phyloP scores from a whole-genome alignment of 2,797 vertebrate species.

The Echiichthys vipera region DNA sequence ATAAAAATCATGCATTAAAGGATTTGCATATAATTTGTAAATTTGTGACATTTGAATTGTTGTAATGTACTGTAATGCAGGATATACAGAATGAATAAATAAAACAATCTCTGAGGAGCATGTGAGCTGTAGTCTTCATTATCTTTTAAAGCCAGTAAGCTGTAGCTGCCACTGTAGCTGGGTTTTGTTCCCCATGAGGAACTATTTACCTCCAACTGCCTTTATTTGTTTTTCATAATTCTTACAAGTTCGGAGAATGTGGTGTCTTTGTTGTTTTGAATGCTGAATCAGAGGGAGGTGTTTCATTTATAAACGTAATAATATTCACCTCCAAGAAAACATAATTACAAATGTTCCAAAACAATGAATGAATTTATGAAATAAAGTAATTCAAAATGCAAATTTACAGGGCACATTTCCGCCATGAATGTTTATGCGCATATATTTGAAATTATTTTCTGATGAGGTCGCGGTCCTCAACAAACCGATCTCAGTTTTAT shows the following conservation, averaged over 20 bases:
- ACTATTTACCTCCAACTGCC: constrained; percentile 27
- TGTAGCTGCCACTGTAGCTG: neutral
- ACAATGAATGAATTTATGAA: neutral
- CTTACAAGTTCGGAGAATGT: constrained; percentile 18
- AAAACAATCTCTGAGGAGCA: constrained; percentile 15
- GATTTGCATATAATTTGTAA: neutral
- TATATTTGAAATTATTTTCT: neutral
- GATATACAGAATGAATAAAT: constrained; percentile 13
- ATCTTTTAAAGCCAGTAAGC: constrained; percentile 42
- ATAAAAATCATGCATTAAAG: neutral
- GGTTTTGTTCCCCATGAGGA: constrained; percentile 35
- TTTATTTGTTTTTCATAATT: constrained; percentile 35
- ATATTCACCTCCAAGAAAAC: neutral
- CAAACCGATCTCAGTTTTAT: neutral
- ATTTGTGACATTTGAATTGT: neutral
- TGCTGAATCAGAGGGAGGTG: constrained; percentile 2
- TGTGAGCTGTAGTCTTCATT: constrained; percentile 25
- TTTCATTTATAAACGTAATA: constrained; percentile 15
- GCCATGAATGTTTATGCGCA: neutral
- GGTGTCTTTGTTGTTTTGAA: constrained; percentile 35
- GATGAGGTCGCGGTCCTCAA: neutral
- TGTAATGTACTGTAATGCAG: no score
- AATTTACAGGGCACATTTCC: neutral
- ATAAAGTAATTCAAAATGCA: neutral
- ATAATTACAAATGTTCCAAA: neutral